Evolutionary conservation across 2,113 vertebrate genomes (phyloP), one percentile per base, ranked within the genome.

Genomic region (Poecilia latipinna): DNA sequence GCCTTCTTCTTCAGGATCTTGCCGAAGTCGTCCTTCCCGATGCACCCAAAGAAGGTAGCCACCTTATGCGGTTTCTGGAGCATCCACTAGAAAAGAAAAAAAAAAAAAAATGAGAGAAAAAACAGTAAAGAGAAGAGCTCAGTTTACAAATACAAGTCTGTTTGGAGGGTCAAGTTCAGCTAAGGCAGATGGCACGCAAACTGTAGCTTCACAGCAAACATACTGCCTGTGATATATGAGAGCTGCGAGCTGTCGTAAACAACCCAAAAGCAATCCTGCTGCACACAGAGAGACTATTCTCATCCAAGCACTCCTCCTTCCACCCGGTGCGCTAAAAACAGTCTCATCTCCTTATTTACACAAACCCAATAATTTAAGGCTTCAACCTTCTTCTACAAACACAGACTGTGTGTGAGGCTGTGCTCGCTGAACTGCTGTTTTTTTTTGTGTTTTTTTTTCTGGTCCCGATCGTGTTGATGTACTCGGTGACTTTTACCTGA

Each of bases 41-140:
- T 99, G 91, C 97, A 99, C 29, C 98, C 98, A 37, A 99, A 99
- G 93, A 99, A 99, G 24, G 98, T 99, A 70, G 95, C 96, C 82
- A 96, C 96, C 93, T 97, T 98, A 83, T 96, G 92, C 64, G 98
- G 98, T 76, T 94, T 89, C 92, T 98, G 97, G 93, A 99, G 97
- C 97, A 99, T 97, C 98, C 98, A 99, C 97, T 99, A 89, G 19
- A 28, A 28, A 28, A 91, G 77, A 86, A 28, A 63, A 61, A 48
- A 61, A 78, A 78, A 61, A 72, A 7, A 61, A 28, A 1, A 28
- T 28, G 80, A 11, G 3, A 37, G 11, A 37, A 35, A 68, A 74
- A 78, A 74, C 79, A 84, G 85, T 80, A 83, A 79, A 78, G 67
- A 48, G 64, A 77, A 48, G 64, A 75, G 84, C 87, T 86, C 81